Conservation (phyloP, 2,797 vertebrate genomes). For the Amniataba percoides region DNA sequence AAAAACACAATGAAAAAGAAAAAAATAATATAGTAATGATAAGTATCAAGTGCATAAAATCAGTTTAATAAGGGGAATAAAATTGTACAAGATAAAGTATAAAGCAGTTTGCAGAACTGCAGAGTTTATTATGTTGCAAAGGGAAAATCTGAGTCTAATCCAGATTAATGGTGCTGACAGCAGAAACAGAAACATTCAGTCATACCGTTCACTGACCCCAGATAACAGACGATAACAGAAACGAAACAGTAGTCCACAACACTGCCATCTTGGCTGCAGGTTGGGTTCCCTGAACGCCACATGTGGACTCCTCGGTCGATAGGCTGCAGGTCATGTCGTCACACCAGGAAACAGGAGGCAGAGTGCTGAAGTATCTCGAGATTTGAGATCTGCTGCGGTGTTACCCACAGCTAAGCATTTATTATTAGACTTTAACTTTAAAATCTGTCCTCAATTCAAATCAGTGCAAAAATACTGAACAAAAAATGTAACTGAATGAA, state of each 20-base stretch:
- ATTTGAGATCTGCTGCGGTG: neutral
- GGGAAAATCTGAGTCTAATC: neutral
- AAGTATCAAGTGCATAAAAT: neutral
- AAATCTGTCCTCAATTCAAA: neutral
- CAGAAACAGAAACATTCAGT: neutral
- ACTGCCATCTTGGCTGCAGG: neutral
- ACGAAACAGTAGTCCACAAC: too few species aligned
- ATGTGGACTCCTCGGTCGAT: constrained; percentile 26
- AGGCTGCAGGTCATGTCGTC: constrained; percentile 45
- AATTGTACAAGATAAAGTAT: too few species aligned
- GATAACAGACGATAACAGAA: neutral
- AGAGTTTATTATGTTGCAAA: neutral
- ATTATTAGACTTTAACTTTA: neutral
- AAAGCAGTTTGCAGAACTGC: constrained; percentile 6
- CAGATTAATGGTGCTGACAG: neutral
- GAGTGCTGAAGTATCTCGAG: constrained; percentile 16
- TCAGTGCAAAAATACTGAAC: neutral
- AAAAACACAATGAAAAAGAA: neutral
- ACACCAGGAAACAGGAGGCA: constrained; percentile 56
- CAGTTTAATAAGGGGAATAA: neutral
- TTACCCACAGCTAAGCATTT: neutral
- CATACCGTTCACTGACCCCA: neutral
- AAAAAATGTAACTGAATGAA: neutral
- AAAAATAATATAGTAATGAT: neutral
- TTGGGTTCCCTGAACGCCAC: constrained; percentile 52